Evolutionary conservation across 2,888 invertebrate genomes (phyloP).

Genomic region (Plagiodera versicolora): DNA sequence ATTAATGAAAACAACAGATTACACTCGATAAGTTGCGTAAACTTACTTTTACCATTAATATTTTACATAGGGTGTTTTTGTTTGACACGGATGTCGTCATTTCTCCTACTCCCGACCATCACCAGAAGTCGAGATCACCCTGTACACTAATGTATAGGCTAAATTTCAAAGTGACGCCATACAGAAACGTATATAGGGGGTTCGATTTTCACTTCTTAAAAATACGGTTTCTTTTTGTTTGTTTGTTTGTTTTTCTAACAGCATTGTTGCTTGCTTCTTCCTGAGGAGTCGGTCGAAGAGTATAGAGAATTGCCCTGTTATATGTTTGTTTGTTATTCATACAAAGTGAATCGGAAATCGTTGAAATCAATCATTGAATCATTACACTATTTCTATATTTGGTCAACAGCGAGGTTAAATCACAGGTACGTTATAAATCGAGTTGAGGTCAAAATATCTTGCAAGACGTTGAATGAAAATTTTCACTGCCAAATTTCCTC

Average conservation of each 20-base stretch:
- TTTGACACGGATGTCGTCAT: not conserved
- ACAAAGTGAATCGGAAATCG: conserved; percentile 27
- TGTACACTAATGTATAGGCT: conserved; percentile 12
- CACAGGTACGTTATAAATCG: conserved; percentile 50
- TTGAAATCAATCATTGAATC: conserved; percentile 30
- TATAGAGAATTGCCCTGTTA: conserved; percentile 55
- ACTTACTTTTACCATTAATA: conserved; percentile 21
- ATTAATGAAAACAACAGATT: conserved; percentile 24
- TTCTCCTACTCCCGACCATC: not conserved
- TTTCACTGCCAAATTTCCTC: too few relatives aligned
- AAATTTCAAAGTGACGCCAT: conserved; percentile 18
- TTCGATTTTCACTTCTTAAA: conserved; percentile 24
- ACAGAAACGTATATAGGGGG: conserved; percentile 31
- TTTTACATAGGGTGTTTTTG: conserved; percentile 14
- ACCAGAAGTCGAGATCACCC: conserved; percentile 2
- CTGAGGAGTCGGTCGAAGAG: conserved; percentile 48
- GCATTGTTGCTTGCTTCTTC: too few relatives aligned
- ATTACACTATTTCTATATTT: conserved; percentile 45
- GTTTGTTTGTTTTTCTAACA: too few relatives aligned
- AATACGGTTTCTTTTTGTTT: conserved; percentile 19
- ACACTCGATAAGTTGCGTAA: conserved; percentile 16
- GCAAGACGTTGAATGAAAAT: conserved; percentile 10
- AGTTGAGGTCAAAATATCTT: conserved; percentile 20
- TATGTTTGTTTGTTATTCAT: conserved; percentile 32
- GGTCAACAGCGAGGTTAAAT: conserved; percentile 52